A percentile compares a stretch with the other conserved stretches of the same genome.
phyloP scores from a whole-genome alignment of 2,888 invertebrate genomes.

The Lomographa bimaculata region DNA sequence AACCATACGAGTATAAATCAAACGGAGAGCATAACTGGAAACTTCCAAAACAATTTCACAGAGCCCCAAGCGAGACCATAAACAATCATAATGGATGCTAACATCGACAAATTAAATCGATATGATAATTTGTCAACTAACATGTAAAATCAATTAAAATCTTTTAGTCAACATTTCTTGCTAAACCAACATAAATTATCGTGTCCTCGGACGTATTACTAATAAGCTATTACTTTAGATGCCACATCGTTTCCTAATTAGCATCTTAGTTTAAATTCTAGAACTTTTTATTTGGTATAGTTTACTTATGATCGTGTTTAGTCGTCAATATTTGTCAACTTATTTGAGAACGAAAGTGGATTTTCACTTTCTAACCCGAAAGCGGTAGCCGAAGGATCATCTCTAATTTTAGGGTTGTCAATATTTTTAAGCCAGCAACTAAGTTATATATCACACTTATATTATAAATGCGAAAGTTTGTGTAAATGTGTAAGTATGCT shows the following conservation, averaged over 20 bases:
- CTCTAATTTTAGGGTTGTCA: slow-evolving; percentile 8
- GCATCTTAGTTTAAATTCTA: too few species aligned
- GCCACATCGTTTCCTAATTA: too few species aligned
- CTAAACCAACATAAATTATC: too few species aligned
- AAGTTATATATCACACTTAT: too few species aligned
- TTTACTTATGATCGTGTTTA: not conserved
- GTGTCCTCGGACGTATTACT: too few species aligned
- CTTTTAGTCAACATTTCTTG: slow-evolving; percentile 16
- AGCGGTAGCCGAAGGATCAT: slow-evolving; percentile 30
- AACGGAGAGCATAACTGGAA: too few species aligned
- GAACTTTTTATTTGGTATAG: too few species aligned
- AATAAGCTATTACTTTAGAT: too few species aligned
- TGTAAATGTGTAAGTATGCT: too few species aligned
- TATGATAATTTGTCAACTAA: slow-evolving; percentile 26
- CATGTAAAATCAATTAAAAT: slow-evolving; percentile 20
- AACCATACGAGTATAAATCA: too few species aligned
- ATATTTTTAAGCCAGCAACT: too few species aligned
- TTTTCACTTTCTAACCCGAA: slow-evolving; percentile 62
- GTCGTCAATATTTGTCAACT: slow-evolving; percentile 16
- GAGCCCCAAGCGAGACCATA: slow-evolving; percentile 17
- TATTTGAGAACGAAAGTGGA: slow-evolving; percentile 58
- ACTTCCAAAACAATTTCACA: slow-evolving; percentile 22
- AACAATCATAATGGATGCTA: slow-evolving; percentile 19
- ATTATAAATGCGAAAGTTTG: too few species aligned
- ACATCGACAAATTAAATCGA: slow-evolving; percentile 26